Evolutionary conservation across 2,797 vertebrate species (phyloP), one percentile per base, ranked within the genome.

Genomic region (Pangasius krempfi): DNA sequence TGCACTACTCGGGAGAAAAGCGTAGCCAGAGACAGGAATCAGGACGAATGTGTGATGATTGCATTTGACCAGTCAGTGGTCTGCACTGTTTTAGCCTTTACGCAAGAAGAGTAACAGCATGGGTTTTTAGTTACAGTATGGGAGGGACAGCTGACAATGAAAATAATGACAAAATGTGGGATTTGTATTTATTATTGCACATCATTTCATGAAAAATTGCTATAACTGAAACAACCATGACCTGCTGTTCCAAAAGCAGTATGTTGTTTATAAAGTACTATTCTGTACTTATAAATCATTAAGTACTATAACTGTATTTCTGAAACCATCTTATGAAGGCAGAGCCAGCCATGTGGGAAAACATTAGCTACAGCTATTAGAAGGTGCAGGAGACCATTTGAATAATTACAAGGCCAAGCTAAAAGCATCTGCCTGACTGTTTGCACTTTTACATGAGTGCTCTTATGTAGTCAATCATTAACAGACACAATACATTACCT

Each of bases 391-490:
- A 86, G 30, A 66, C 30, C 1, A 47, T 85, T 64, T 50, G 52
- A 86, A 73, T 64, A 20, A 37, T 81, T 81, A 85, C 14, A 80
- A 25, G 37, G 25, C 30, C 44, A 40, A 40, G 30, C 60, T 72
- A 44, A 81, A 80, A 56, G 52, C 13, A 84, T 52, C 58, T 12
- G 64, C n/a, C 14, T 81, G 10, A 73, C 25, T 70, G 78, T 86
- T 86, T 89, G 75, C 54, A 52, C 25, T 75, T 86, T 82, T 82
- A 73, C 76, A 50, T 16, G 30, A 62, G 37, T 73, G 64, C 40
- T 62, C 75, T 72, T 70, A 56, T 72, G 22, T 37, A 73, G 85
- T 86, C 25, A 56, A 86, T 82, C 44, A 82, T 86, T 64, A 82
- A 82, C 44, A 50, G 52, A 81, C 22, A 44, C 12, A 33, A 44